Evolutionary conservation across 2,797 vertebrate genomes (phyloP).

Genomic region (Mormyrus proboscirostris): DNA sequence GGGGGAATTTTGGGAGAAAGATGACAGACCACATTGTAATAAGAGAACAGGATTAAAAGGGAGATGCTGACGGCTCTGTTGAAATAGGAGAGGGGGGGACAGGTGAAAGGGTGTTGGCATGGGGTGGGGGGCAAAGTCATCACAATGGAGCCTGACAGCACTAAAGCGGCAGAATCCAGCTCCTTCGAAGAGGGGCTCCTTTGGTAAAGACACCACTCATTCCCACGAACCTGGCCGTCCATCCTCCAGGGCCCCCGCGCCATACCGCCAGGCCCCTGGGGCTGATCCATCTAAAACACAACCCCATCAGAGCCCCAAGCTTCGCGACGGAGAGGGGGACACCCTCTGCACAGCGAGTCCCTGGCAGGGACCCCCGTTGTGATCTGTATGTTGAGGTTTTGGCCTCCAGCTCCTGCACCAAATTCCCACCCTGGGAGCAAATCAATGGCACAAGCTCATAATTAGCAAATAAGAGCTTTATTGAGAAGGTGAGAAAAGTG

Average conservation of each 20-base stretch:
- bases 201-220: not conserved
- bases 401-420: not conserved
- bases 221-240: not conserved
- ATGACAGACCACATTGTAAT: constrained; percentile 45
- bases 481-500: constrained; percentile 21
- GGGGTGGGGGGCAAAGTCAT: not conserved
- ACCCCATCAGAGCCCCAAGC: not conserved
- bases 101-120: constrained; percentile 15
- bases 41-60: constrained; percentile 53
- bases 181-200: not conserved
- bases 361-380: not conserved
- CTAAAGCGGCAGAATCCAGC: not conserved
- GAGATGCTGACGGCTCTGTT: constrained; percentile 62
- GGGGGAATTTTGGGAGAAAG: constrained; percentile 53
- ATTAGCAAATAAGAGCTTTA: constrained; percentile 32
- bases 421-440: not conserved
- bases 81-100: constrained; percentile 49
- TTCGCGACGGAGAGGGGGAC: too few species aligned
- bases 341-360: not conserved
- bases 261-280: not conserved
- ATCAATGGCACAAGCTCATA: not conserved
- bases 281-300: not conserved
- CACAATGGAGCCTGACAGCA: not conserved
- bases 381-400: not conserved
- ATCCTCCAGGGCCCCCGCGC: not conserved